These are phyloP conservation scores for Anguilla obscura DNA, from an alignment of 2,797 vertebrate species.

Conservation along the genomic window DNA sequence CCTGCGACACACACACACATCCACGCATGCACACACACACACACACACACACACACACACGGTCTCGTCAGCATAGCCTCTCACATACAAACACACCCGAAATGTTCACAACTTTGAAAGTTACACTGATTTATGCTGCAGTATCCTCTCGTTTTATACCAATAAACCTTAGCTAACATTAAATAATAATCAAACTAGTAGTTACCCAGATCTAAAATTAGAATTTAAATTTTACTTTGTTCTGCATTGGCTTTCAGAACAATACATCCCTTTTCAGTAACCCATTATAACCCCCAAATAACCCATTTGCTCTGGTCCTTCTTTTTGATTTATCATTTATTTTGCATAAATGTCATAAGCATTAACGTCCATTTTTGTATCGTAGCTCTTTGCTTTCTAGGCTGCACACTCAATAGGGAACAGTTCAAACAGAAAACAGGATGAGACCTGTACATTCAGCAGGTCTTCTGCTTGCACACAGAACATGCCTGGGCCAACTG, in stretches of 20 bases:
- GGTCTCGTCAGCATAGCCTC: too few species aligned
- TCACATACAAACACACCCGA: not conserved
- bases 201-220: too few species aligned
- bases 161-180: not conserved
- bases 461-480: not conserved
- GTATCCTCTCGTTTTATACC: too few species aligned
- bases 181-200: too few species aligned
- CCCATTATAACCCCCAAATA: not conserved
- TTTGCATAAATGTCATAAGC: not conserved
- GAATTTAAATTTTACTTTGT: too few species aligned
- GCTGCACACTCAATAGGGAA: not conserved
- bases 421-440: not conserved
- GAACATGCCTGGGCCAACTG: not conserved
- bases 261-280: not conserved
- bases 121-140: too few species aligned
- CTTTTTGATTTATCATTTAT: not conserved
- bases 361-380: not conserved
- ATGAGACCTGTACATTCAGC: not conserved
- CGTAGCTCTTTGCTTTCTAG: not conserved
- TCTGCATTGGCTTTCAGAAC: not conserved
- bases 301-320: not conserved
- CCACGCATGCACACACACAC: too few species aligned
- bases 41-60: too few species aligned
- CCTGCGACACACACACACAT: constrained; percentile 51
- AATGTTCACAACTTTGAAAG: too few species aligned